Percentiles rank a stretch among this genome's conserved stretches.
phyloP scores from a whole-genome alignment of 2,888 invertebrate species.

The Yponomeuta cagnagella region DNA sequence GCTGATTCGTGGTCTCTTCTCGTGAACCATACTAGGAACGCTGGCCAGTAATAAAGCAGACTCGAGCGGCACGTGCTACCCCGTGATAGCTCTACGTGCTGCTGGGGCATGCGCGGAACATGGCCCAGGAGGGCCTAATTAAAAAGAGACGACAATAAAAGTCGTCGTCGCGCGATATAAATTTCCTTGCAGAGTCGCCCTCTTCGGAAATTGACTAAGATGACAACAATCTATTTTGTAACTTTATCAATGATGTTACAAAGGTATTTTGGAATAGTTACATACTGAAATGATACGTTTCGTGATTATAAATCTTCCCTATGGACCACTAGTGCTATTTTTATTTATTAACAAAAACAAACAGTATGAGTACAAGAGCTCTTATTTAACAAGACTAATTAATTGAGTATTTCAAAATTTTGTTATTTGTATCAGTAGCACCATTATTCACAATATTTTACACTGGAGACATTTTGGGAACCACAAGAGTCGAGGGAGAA shows the following conservation, averaged over 20 bases:
- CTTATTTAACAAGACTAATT: no score
- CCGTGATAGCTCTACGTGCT: slow-evolving; percentile 12
- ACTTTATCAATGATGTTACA: no score
- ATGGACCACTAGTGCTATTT: background rate
- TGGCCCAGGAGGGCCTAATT: background rate
- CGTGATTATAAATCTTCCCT: background rate
- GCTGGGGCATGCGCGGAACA: background rate
- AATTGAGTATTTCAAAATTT: no score
- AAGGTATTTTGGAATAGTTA: background rate
- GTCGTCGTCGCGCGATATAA: background rate
- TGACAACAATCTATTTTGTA: background rate
- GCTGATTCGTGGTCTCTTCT: background rate
- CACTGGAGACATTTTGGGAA: no score
- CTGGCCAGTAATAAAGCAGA: slow-evolving; percentile 6
- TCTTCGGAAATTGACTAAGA: background rate
- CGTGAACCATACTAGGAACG: background rate
- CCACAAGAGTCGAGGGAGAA: no score
- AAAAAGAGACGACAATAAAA: slow-evolving; percentile 13
- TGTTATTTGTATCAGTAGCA: no score
- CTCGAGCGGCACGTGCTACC: slow-evolving; percentile 7
- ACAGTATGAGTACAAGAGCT: background rate
- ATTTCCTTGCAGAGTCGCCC: background rate
- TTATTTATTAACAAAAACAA: background rate
- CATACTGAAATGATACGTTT: background rate
- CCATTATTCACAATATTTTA: no score